These are phyloP conservation scores for Daphoenositta chrysoptera DNA, from an alignment of 2,113 vertebrate genomes.

Conservation along the genomic window DNA sequence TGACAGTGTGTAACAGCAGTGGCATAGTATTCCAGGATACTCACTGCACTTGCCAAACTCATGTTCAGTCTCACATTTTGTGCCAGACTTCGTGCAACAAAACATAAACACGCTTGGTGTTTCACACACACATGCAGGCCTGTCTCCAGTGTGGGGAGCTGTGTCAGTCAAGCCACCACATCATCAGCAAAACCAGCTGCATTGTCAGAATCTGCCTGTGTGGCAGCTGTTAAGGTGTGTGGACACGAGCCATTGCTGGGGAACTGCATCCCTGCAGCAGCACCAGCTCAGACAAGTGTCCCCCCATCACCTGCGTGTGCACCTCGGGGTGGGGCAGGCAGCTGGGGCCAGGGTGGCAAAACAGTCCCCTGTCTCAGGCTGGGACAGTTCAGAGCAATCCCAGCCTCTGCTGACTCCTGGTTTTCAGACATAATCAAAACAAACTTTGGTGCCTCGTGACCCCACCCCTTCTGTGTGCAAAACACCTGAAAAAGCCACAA, in stretches of 20 bases:
- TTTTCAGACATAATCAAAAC: not conserved
- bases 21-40: not conserved
- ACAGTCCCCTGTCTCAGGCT: not conserved
- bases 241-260: rapidly evolving
- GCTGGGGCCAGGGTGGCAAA: rapidly evolving
- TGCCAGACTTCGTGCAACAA: not conserved
- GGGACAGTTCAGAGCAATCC: not conserved
- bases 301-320: rapidly evolving
- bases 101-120: not conserved
- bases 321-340: not conserved
- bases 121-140: not conserved
- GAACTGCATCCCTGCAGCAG: not conserved
- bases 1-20: not conserved
- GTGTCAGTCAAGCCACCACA: not conserved
- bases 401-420: not conserved
- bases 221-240: not conserved
- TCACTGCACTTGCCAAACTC: not conserved
- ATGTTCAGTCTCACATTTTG: not conserved
- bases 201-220: not conserved
- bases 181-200: not conserved
- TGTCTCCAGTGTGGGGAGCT: not conserved
- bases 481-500: not conserved
- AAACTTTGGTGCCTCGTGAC: not conserved
- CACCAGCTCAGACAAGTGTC: not conserved
- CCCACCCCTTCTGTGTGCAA: not conserved